phyloP scores from a whole-genome alignment of 2,797 vertebrate species.

The Manis crassicaudata region DNA sequence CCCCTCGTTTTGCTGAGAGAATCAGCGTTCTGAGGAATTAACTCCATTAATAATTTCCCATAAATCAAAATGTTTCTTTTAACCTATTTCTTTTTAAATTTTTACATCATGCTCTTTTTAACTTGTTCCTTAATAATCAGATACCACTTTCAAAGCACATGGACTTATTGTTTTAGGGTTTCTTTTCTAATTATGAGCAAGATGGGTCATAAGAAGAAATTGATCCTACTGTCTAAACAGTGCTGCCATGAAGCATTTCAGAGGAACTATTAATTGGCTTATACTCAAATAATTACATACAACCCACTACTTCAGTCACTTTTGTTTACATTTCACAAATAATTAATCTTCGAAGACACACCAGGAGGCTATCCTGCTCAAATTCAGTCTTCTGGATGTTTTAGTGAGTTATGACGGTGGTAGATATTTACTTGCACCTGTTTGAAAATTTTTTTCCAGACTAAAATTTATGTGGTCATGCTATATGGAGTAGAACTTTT shows the following conservation, averaged over 20 bases:
- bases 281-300: neutral
- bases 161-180: neutral
- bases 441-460: slow-evolving; percentile 26
- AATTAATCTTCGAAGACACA: neutral
- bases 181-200: slow-evolving; percentile 15
- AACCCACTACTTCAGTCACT: neutral
- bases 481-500: neutral
- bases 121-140: neutral
- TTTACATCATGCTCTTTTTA: neutral
- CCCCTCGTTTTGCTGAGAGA: neutral
- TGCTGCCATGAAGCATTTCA: neutral
- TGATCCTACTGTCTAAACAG: neutral
- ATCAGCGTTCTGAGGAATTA: neutral
- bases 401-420: neutral
- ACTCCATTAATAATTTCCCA: neutral
- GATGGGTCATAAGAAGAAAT: neutral
- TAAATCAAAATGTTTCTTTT: slow-evolving; percentile 37
- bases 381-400: neutral
- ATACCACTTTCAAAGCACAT: neutral
- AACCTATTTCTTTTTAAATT: neutral
- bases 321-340: slow-evolving; percentile 15
- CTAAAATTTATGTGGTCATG: slow-evolving; percentile 29
- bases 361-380: neutral
- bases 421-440: neutral
- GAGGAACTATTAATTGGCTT: neutral